Evolutionary conservation across 2,888 invertebrate genomes (phyloP), one percentile per base, ranked within the genome.

Genomic region (Rhamnusium bicolor): DNA sequence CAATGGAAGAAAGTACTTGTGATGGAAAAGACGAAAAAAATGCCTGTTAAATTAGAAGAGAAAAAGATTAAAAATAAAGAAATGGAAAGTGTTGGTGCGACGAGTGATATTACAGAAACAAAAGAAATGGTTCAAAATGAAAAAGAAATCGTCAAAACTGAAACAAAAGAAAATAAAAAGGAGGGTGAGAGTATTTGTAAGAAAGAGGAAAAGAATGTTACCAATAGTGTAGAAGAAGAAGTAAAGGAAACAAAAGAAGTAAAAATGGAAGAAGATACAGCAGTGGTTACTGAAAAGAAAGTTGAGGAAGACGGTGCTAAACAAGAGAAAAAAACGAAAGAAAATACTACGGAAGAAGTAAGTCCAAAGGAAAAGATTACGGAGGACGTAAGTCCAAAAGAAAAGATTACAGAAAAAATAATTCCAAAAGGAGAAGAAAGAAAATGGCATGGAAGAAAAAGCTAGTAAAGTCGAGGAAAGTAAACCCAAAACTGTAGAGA

Each of bases 191-290:
- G 12, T 54, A n/a, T n/a, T 21, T 4, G 21, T 2, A 16, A 56
- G 54, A 56, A 27, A n/a, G 16, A 56, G 27, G 27, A 14, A 14
- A 14, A 56, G 7, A 56, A 7, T 4, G 16, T 27, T 24, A 7
- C 10, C 14, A 24, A 54, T 2, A 54, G 24, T 24, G 54, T 21
- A 24, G n/a, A 12, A 6, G n/a, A 54, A 58, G 8, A 29, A 58
- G 29, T 1, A 27, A 54, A 2, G 12, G 10, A 27, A 1, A 85
- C 86, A 86, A 67, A 78, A 27, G 81, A 82, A 63, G 78, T 71
- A 68, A 73, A 79, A 74, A 80, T 78, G 72, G 85, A 87, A 78
- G 79, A 85, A 81, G 86, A 85, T 75, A 79, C 83, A 51, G 73
- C 75, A n/a, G 83, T 84, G 63, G 76, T 79, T 51, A 68, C 67